phyloP scores from a whole-genome alignment of 2,797 vertebrate species.

The Champsocephalus esox region DNA sequence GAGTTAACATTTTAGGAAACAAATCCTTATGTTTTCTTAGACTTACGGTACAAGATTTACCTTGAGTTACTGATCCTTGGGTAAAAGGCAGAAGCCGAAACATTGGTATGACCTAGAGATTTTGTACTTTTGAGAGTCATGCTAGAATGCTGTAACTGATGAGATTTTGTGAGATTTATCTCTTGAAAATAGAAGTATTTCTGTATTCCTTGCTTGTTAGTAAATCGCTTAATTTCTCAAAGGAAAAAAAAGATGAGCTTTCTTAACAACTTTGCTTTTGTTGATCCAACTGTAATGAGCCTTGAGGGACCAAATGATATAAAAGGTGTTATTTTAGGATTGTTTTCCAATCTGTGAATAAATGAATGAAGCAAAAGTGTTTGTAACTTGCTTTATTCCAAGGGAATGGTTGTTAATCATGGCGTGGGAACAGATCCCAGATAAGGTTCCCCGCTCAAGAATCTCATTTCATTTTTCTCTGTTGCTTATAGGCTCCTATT shows the following conservation, averaged over 20 bases:
- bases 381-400: conserved; percentile 46
- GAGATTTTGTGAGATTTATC: conserved; percentile 77
- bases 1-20: conserved; percentile 72
- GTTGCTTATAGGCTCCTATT: conserved; percentile 38
- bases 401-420: conserved; percentile 34
- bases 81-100: conserved; percentile 62
- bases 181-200: conserved; percentile 76
- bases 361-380: conserved; percentile 77
- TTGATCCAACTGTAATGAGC: conserved; percentile 77
- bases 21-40: conserved; percentile 70
- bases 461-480: conserved; percentile 53
- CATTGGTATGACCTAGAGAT: conserved; percentile 70
- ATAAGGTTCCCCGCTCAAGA: conserved; percentile 34
- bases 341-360: conserved; percentile 86
- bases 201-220: conserved; percentile 83
- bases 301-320: conserved; percentile 83
- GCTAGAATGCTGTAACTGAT: conserved; percentile 70
- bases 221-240: conserved; percentile 70
- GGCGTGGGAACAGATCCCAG: conserved; percentile 35
- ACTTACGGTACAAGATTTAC: conserved; percentile 59
- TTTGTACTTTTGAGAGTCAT: conserved; percentile 78
- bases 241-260: conserved; percentile 60
- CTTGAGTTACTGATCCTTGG: conserved; percentile 66
- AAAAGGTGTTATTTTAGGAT: conserved; percentile 80
- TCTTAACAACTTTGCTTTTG: conserved; percentile 75